These are phyloP conservation scores for Tipula vernalis DNA, from an alignment of 2,888 invertebrate genomes.

Conservation along the genomic window DNA sequence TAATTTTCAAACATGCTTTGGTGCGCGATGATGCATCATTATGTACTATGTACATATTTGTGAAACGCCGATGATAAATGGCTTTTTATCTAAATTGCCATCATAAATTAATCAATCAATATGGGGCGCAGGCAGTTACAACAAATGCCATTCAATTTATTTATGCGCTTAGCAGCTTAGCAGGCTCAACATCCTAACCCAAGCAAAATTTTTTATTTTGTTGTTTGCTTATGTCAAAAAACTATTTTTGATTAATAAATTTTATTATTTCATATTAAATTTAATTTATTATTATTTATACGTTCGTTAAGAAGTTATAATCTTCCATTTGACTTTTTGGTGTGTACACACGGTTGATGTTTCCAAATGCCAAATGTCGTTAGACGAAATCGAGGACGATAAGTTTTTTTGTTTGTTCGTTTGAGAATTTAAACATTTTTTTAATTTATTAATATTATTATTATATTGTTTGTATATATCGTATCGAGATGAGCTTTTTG, in stretches of 20 bases:
- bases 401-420: background rate
- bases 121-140: background rate
- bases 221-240: background rate
- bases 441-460: background rate
- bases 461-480: background rate
- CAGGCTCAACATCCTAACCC: too few species aligned
- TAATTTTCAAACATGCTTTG: too few species aligned
- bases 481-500: background rate
- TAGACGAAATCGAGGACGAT: background rate
- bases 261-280: background rate
- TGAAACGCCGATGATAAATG: background rate
- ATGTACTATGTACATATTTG: background rate
- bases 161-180: background rate
- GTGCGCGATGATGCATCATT: too few species aligned
- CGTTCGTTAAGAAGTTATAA: background rate
- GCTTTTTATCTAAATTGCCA: background rate
- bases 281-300: background rate
- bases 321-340: background rate
- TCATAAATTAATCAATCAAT: background rate
- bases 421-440: background rate
- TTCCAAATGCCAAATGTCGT: background rate
- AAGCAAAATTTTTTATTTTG: background rate
- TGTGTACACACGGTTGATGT: background rate
- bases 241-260: background rate
- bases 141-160: background rate